Evolutionary conservation across 2,797 vertebrate species (phyloP).

Genomic region (Halcyon leucocephala): DNA sequence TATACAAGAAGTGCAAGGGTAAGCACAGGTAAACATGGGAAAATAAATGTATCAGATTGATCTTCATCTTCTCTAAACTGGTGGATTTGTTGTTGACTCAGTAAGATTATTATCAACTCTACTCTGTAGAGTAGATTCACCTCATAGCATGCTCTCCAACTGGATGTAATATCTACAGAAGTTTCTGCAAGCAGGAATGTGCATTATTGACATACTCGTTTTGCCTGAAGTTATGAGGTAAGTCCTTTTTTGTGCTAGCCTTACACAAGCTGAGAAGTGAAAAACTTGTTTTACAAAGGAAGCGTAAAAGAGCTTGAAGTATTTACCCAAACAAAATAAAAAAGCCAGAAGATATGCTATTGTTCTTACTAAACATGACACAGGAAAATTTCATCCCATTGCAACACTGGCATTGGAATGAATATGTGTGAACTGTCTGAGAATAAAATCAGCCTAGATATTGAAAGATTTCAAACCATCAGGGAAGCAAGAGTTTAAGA

Average conservation of each 20-base stretch:
- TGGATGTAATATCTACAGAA: background rate
- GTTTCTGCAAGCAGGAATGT: background rate
- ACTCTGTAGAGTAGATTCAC: background rate
- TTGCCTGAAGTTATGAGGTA: background rate
- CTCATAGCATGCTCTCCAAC: background rate
- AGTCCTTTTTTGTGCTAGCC: background rate
- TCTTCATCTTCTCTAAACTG: background rate
- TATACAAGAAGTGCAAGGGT: background rate
- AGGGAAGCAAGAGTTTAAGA: background rate
- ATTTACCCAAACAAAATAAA: conserved; percentile 1
- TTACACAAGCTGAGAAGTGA: background rate
- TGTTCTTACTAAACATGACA: background rate
- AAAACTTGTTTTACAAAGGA: background rate
- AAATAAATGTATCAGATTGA: background rate
- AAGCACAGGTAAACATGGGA: background rate
- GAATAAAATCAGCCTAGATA: background rate
- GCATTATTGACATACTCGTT: background rate
- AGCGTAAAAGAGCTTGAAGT: background rate
- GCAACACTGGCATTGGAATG: background rate
- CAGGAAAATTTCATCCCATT: background rate
- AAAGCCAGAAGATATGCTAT: background rate
- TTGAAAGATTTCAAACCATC: background rate
- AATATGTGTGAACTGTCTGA: rapidly evolving
- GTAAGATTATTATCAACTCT: background rate
- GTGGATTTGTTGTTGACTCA: background rate